Conservation (phyloP, 2,113 vertebrate species). For the Cinclus mexicanus region DNA sequence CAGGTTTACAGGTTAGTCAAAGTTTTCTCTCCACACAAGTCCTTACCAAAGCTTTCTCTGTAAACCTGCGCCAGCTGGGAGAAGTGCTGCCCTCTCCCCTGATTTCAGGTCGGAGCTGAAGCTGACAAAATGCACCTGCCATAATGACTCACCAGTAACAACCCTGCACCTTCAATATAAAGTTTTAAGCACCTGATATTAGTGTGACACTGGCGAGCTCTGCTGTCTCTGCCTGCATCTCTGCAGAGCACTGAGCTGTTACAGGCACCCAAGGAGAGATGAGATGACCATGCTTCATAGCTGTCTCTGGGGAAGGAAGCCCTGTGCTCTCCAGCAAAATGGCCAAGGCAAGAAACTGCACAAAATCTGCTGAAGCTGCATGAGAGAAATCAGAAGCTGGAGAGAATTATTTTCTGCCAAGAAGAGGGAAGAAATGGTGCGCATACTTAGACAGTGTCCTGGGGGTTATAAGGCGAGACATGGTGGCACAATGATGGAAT, state of each 20-base stretch:
- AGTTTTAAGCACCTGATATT: conserved; percentile 20
- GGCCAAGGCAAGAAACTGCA: not conserved
- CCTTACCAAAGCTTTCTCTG: not conserved
- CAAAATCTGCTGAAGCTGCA: not conserved
- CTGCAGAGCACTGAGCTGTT: not conserved
- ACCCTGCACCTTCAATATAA: conserved; percentile 2
- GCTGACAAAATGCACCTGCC: conserved; percentile 25
- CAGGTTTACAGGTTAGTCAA: not conserved
- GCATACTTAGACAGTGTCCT: not conserved
- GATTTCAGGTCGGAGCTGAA: not conserved
- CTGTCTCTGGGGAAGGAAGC: not conserved
- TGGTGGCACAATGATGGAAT: not conserved
- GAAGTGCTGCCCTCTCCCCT: not conserved
- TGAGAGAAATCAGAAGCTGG: not conserved
- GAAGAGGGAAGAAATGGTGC: not conserved
- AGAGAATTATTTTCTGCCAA: not conserved
- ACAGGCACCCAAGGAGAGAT: not conserved
- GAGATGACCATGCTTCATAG: not conserved
- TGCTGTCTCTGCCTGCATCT: not conserved
- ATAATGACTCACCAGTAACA: not conserved
- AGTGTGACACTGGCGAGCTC: not conserved
- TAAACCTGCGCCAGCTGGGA: not conserved
- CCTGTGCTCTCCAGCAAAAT: not conserved
- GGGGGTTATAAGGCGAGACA: not conserved
- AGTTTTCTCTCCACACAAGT: not conserved